Evolutionary conservation across 1,140 invertebrate species (phyloP), one percentile per base, ranked within the genome.

Genomic region (Macrobrachium nipponense): DNA sequence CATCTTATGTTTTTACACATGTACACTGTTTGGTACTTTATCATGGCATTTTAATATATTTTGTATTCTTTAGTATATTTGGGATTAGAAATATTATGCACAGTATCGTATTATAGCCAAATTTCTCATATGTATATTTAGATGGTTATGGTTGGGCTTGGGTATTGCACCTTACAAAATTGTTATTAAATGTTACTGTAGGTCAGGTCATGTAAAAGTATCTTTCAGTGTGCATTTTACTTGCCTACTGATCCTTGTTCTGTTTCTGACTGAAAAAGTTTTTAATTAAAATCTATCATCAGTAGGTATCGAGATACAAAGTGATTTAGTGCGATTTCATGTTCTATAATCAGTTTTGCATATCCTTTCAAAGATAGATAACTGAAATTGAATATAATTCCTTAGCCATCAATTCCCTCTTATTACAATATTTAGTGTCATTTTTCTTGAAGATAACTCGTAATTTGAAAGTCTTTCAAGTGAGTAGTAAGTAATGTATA

Each of bases 401-500:
- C 58, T 59, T 86, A 62, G 77, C 59, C 60, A 73, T 79, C 77
- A 79, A 61, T 86, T 80, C 77, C 51, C 51, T 51, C 51, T 12
- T 51, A 51, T 51, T 51, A 51, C 51, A 51, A 51, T 51, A 51
- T 12, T 51, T 51, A 51, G 51, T 12, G 12, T 51, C 51, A 51
- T 51, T 51, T 58, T 60, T 51, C 70, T 64, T 77, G 66, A 78
- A 64, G 70, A 75, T 79, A 86, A 86, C 83, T 86, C 51, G 12
- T 51, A 51, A 12, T 51, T 51, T 51, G 51, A 51, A 51, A 51
- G 51, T 51, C 51, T 51, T 51, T 51, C 51, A 51, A 51, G 51
- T 51, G 51, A 51, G 51, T 51, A 51, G 83, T 86, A 86, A 86
- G 83, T 86, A 86, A 80, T 43, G 62, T 79, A 76, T 77, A 76